A percentile compares a stretch with the other conserved stretches of the same genome.
Conservation (phyloP, 53 echinoderm and acorn worm species). For the Actinopyga echinites region DNA sequence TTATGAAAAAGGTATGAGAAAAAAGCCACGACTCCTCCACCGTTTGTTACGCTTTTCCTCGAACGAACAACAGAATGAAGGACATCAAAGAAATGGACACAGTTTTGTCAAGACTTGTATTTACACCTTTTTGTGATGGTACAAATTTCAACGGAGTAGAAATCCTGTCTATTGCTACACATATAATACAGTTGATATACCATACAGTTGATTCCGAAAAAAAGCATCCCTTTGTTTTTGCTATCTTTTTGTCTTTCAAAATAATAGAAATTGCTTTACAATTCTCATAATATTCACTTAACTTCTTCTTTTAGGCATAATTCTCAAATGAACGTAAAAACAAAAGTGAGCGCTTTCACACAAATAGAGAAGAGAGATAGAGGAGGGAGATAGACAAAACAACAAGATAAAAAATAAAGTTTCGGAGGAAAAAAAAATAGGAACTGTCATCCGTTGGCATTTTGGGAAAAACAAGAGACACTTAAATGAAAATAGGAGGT, state of each 20-base stretch:
- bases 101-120: constrained; percentile 52
- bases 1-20: too few species aligned
- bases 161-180: constrained; percentile 47
- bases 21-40: too few species aligned
- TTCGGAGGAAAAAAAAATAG: not conserved
- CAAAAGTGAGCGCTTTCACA: constrained; percentile 11
- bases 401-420: not conserved
- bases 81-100: too few species aligned
- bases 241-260: constrained; percentile 24
- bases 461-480: too few species aligned
- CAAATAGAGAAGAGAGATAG: not conserved
- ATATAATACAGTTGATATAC: constrained; percentile 50
- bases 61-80: too few species aligned
- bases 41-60: too few species aligned
- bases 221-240: not conserved
- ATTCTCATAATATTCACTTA: constrained; percentile 36
- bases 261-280: constrained; percentile 44
- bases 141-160: constrained; percentile 52
- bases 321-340: constrained; percentile 9
- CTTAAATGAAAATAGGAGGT: too few species aligned
- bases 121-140: constrained; percentile 48
- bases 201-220: constrained; percentile 20
- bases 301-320: constrained; percentile 26
- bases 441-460: too few species aligned
- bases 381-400: not conserved